A percentile compares a stretch with the other conserved stretches of the same genome.
These are phyloP conservation scores for Xiphophorus couchianus DNA, from an alignment of 2,113 vertebrate species.

Conservation along the genomic window DNA sequence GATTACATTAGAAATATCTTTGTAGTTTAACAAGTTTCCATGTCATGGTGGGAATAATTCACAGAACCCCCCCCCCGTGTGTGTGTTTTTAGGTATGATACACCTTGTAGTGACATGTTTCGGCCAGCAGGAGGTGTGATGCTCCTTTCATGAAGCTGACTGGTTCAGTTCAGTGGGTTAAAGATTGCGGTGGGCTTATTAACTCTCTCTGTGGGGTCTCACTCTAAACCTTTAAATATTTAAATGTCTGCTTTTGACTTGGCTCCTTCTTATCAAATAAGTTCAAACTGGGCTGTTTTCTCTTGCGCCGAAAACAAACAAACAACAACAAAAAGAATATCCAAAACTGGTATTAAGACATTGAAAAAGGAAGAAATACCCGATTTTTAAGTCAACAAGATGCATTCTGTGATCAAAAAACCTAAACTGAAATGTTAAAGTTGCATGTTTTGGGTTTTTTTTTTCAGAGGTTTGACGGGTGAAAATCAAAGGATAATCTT, in stretches of 20 bases:
- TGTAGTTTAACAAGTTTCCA: background rate
- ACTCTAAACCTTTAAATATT: background rate
- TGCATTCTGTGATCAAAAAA: background rate
- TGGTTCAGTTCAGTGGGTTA: background rate
- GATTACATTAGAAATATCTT: background rate
- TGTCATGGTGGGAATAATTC: background rate
- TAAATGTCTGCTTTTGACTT: background rate
- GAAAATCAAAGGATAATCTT: no score
- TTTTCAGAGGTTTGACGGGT: no score
- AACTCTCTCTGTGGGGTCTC: background rate
- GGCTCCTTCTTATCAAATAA: background rate
- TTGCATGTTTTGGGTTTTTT: no score
- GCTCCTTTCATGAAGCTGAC: conserved; percentile 13
- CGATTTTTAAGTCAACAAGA: background rate
- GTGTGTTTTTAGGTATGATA: background rate
- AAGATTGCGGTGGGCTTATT: no score
- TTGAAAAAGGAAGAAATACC: background rate
- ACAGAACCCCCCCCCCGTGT: no score
- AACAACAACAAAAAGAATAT: no score
- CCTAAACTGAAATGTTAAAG: no score
- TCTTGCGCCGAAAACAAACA: background rate
- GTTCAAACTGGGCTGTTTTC: background rate
- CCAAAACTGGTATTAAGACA: background rate
- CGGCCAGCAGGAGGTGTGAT: conserved; percentile 55
- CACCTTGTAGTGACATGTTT: conserved; percentile 37